These are phyloP conservation scores for Rhinella marina DNA, from an alignment of 2,797 vertebrate species.

Conservation along the genomic window DNA sequence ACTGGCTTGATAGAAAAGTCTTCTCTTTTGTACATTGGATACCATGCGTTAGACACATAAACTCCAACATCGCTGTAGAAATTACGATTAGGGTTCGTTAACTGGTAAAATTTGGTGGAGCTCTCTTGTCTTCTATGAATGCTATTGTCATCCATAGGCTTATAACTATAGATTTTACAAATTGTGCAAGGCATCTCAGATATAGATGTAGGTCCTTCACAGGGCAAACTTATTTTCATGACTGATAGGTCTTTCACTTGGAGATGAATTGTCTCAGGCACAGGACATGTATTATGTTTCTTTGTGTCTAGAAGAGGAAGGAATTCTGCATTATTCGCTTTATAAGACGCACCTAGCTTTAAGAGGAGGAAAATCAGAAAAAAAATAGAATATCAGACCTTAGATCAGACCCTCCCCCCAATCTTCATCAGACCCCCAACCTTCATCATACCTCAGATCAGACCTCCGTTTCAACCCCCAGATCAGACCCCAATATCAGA, in stretches of 20 bases:
- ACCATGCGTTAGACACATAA: neutral
- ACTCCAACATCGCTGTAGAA: neutral
- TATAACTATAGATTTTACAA: neutral
- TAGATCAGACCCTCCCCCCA: no score
- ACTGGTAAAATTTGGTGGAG: neutral
- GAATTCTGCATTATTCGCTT: no score
- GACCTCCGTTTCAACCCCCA: no score
- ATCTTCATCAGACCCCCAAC: no score
- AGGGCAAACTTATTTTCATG: neutral
- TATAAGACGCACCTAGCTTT: no score
- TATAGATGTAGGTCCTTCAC: neutral
- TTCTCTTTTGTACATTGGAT: neutral
- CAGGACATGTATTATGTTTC: neutral
- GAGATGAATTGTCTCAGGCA: neutral
- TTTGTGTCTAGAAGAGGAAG: neutral
- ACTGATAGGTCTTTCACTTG: neutral
- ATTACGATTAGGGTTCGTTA: neutral
- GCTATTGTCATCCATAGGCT: neutral
- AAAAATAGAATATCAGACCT: no score
- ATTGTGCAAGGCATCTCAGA: neutral
- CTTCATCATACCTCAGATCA: neutral
- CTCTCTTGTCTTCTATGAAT: neutral
- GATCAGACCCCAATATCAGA: no score
- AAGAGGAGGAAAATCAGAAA: neutral
- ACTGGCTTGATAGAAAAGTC: neutral